Evolutionary conservation across 2,113 vertebrate genomes (phyloP).

Genomic region (Gambusia holbrooki): DNA sequence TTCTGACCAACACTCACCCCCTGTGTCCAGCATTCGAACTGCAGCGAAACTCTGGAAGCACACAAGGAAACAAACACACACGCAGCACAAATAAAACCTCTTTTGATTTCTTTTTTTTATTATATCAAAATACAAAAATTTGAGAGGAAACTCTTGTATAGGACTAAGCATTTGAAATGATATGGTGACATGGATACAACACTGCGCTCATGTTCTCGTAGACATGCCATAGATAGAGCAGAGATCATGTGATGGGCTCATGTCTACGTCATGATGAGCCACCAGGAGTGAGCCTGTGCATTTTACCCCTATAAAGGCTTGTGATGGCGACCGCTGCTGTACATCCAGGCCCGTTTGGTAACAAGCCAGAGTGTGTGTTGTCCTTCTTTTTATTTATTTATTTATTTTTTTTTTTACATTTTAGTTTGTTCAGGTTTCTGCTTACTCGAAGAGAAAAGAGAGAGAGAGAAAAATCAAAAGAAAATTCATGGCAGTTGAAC

Average conservation of each 20-base stretch:
- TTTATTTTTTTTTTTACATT: conserved; percentile 24
- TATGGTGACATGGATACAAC: conserved; percentile 79
- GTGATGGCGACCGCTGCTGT: conserved; percentile 56
- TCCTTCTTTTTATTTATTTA: not conserved
- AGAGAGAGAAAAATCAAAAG: conserved; percentile 44
- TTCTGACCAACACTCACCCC: conserved; percentile 70
- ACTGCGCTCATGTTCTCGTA: conserved; percentile 77
- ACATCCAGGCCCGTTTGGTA: conserved; percentile 52
- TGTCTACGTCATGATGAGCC: conserved; percentile 68
- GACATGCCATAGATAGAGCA: conserved; percentile 71
- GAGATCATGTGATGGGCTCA: conserved; percentile 68
- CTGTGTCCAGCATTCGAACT: conserved; percentile 67
- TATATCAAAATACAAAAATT: conserved; percentile 88
- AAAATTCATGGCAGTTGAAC: conserved; percentile 75
- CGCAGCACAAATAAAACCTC: conserved; percentile 45
- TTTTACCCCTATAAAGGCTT: conserved; percentile 64
- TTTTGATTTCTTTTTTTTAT: conserved; percentile 82
- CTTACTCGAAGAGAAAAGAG: conserved; percentile 61
- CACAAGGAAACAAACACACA: not conserved
- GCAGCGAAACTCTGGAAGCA: conserved; percentile 34
- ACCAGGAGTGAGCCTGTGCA: conserved; percentile 62
- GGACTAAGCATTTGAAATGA: conserved; percentile 82
- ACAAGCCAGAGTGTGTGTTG: conserved; percentile 42
- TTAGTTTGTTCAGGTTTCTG: conserved; percentile 62
- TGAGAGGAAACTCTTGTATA: conserved; percentile 82